A percentile compares a stretch with the other conserved stretches of the same genome.
phyloP scores from a whole-genome alignment of 2,113 vertebrate species.

The Actinemys pallida region DNA sequence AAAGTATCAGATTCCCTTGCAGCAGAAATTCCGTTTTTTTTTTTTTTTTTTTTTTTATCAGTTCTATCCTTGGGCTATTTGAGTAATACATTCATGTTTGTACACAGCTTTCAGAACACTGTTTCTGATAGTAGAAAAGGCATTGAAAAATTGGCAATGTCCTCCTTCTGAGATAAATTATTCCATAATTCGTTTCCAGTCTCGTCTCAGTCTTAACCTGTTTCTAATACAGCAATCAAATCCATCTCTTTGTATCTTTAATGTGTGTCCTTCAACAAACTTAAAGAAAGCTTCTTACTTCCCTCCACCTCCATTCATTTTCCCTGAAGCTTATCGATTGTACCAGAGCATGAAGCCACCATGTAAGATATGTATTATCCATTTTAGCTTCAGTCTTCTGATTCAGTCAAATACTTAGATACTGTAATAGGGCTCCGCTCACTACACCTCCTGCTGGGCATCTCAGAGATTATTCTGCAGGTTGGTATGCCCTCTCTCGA shows the following conservation, averaged over 20 bases:
- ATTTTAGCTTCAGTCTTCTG: background rate
- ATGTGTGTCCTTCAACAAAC: background rate
- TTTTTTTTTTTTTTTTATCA: background rate
- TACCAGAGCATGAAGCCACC: background rate
- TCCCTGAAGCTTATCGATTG: background rate
- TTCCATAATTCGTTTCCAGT: background rate
- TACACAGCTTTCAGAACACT: background rate
- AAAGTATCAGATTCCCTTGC: background rate
- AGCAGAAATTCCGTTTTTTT: background rate
- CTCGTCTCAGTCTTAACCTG: background rate
- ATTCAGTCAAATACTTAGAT: background rate
- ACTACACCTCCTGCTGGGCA: too few species aligned
- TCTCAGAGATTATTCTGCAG: too few species aligned
- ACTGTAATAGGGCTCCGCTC: too few species aligned
- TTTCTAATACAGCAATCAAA: background rate
- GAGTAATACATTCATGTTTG: background rate
- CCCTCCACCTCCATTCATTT: background rate
- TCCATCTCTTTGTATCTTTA: slow-evolving; percentile 1
- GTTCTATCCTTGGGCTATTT: background rate
- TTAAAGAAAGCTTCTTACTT: background rate
- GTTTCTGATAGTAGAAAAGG: background rate
- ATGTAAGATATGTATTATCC: background rate
- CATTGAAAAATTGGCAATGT: background rate
- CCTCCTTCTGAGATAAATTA: background rate
- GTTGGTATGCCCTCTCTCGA: too few species aligned